Base-by-base conservation (phyloP, 2,888 invertebrate genomes). In the Clunio marinus region DNA sequence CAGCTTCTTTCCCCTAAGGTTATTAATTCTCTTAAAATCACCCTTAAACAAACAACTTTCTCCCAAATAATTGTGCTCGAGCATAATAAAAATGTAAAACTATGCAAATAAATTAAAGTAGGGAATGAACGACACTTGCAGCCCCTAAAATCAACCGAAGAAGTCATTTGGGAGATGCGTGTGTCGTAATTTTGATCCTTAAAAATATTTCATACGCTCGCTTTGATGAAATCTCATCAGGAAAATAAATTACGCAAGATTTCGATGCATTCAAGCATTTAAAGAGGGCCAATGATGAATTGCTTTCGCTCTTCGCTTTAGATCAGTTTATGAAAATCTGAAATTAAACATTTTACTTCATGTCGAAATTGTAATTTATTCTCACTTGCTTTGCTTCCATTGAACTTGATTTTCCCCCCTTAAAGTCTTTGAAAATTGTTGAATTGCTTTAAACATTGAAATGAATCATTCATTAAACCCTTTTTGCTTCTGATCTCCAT, bases 181-280 rank as follows among this genome's bases (percentile, higher is more conserved):
- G 60, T 60, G 37, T 60, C 37, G 60, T 28, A 58, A 58, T 58
- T 58, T 58, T 58, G 17, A 51, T 51, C 51, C 17, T 51, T 51
- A 20, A 32, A 41, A 22, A 60, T 37, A 15, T 63, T 25, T 46
- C 46, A 28, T 63, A 24, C 24, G 10, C 35, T 58, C 22, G 22
- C 32, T 32, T 10, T 1, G 51, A 17, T 41, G 41, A 51, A 51
- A 51, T 51, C 51, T 51, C 17, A 20, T 51, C 51, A 51, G 32
- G 32, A 59, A n/a, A 46, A 63, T 63, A 63, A 63, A 63, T 63
- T 63, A 63, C 45, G 27, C 41, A 46, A 63, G 63, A 63, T 63
- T 63, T 63, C 63, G 37, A 63, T 63, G 63, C 63, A 63, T 46
- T 45, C 45, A 46, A 27, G 45, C 63, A 46, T 45, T 45, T 20